Conservation (phyloP, 30 jellyfish, hydroid and myxozoan genomes). For the Hydractinia echinata region DNA sequence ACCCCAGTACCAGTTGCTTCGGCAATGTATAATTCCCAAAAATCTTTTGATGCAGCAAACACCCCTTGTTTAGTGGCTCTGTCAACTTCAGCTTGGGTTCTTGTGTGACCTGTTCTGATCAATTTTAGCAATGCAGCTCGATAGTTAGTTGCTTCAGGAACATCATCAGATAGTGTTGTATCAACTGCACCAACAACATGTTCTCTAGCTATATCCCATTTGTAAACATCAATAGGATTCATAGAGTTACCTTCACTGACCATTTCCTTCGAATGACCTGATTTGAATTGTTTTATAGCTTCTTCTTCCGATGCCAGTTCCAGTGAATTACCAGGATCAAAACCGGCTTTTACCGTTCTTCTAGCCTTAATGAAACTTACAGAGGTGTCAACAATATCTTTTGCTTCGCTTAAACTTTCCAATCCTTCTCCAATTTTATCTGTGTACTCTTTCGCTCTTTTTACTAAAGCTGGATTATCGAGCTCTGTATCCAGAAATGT, state of each 20-base stretch:
- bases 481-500: neutral
- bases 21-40: conserved; percentile 15
- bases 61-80: neutral
- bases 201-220: conserved; percentile 34
- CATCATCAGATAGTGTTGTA: conserved; percentile 24
- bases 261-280: neutral
- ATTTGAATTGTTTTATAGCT: neutral
- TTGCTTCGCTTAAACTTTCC: neutral
- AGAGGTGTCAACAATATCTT: conserved; percentile 18
- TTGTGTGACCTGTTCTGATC: conserved; percentile 8
- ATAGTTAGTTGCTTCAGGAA: conserved; percentile 25
- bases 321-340: conserved; percentile 14
- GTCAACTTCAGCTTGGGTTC: conserved; percentile 31
- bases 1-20: conserved; percentile 16
- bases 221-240: conserved; percentile 21
- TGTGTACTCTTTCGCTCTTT: neutral
- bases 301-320: conserved; percentile 14
- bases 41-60: conserved; percentile 18
- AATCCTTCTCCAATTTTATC: neutral
- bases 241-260: conserved; percentile 2
- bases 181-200: conserved; percentile 20
- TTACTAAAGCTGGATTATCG: neutral
- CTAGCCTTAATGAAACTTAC: conserved; percentile 4
- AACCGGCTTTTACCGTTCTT: conserved; percentile 15
- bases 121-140: conserved; percentile 12